Evolutionary conservation across 2,888 invertebrate genomes (phyloP).

Genomic region (Mythimna impura): DNA sequence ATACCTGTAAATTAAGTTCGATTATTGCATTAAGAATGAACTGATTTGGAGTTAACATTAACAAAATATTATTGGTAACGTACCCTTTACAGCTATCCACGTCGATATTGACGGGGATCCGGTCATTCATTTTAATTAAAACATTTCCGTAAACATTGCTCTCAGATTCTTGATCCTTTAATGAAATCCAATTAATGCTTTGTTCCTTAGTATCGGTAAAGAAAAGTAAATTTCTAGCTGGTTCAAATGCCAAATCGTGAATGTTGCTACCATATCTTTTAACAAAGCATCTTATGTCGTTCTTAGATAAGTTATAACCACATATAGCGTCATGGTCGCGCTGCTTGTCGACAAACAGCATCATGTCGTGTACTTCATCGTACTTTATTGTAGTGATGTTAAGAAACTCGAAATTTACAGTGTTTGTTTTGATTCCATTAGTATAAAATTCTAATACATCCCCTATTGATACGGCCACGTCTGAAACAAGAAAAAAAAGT

Average conservation of each 20-base stretch:
- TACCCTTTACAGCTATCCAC: slow-evolving; percentile 95
- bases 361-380: slow-evolving; percentile 92
- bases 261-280: slow-evolving; percentile 90
- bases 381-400: slow-evolving; percentile 92
- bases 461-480: slow-evolving; percentile 93
- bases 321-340: slow-evolving; percentile 93
- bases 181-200: slow-evolving; percentile 90
- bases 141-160: slow-evolving; percentile 78
- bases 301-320: slow-evolving; percentile 84
- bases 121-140: slow-evolving; percentile 84
- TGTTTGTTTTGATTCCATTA: slow-evolving; percentile 75
- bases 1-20: slow-evolving; percentile 85
- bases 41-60: too few relatives aligned
- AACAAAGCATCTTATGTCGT: slow-evolving; percentile 81
- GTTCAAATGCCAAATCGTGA: slow-evolving; percentile 94
- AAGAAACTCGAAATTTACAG: neutral
- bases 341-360: slow-evolving; percentile 92
- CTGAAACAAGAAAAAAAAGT: slow-evolving; percentile 87
- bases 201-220: slow-evolving; percentile 94
- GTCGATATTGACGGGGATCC: slow-evolving; percentile 93
- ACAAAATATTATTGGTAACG: slow-evolving; percentile 60
- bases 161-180: slow-evolving; percentile 74
- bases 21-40: slow-evolving; percentile 1
- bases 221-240: slow-evolving; percentile 92
- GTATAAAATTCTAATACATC: slow-evolving; percentile 92